These are phyloP conservation scores for Helleia helle DNA, from an alignment of 2,888 invertebrate genomes.

Conservation along the genomic window DNA sequence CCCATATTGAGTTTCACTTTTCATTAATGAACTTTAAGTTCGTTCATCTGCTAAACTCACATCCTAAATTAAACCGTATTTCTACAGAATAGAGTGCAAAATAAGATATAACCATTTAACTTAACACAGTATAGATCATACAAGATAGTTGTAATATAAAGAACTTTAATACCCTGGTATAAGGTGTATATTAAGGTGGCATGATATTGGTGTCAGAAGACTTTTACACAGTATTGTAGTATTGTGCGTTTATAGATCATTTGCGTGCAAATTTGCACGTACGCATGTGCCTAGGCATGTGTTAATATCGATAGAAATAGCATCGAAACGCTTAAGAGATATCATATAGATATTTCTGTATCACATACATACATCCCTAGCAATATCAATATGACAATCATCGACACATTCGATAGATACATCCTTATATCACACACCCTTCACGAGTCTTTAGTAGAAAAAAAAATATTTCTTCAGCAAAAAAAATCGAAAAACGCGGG, in stretches of 20 bases:
- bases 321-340: too few relatives aligned
- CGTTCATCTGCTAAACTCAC: background rate
- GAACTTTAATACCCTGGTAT: background rate
- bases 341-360: too few relatives aligned
- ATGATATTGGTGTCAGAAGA: background rate
- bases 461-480: too few relatives aligned
- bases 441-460: too few relatives aligned
- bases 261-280: constrained; percentile 42
- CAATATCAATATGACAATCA: too few relatives aligned
- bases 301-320: constrained; percentile 11
- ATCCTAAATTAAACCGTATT: constrained; percentile 7
- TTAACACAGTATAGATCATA: too few relatives aligned
- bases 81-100: constrained; percentile 4
- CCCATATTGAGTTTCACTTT: constrained; percentile 1
- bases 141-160: too few relatives aligned
- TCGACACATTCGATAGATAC: too few relatives aligned
- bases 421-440: too few relatives aligned
- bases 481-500: too few relatives aligned
- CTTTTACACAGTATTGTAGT: constrained; percentile 23
- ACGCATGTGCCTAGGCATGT: constrained; percentile 36
- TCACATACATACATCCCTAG: too few relatives aligned
- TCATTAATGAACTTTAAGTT: constrained; percentile 8
- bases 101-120: too few relatives aligned
- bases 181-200: background rate
- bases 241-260: constrained; percentile 27